Base-by-base conservation (phyloP, 2,113 vertebrate species). In the Poeciliopsis retropinna region DNA sequence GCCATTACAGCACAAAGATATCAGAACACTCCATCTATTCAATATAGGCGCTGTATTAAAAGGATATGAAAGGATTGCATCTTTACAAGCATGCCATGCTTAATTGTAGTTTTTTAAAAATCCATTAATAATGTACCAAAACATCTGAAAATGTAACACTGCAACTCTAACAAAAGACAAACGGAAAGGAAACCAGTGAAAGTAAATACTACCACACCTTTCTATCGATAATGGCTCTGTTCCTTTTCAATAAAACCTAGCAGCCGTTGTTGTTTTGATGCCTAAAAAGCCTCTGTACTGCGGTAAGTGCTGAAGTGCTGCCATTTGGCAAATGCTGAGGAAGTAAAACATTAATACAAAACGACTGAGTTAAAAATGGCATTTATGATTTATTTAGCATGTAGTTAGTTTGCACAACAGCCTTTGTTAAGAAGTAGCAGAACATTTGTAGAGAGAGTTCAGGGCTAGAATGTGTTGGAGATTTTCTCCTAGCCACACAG, bases 321-420 rank as follows among this genome's bases (percentile, higher is more conserved):
- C 41, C 3, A 19, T 51, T 67, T 30, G 9, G 17, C 51, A 4
- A 63, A 69, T 69, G 39, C 39, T 62, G 39, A 32, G 15, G 0
- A 44, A 25, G 15, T 17, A 37, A 5, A 63, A 63, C 60, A 22
- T 60, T 28, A 39, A 65, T 71, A n/a, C 27, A 60, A 19, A 17
- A 47, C 17, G 17, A 47, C 17, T 7, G 44, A 47, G 44, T 22
- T 47, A 47, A 47, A 47, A 47, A 47, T 44, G 32, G 32, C 32
- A 32, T 72, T 47, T 31, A 41, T 62, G 8, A 68, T 75, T 39
- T 75, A 32, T 63, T 62, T 34, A 68, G 29, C 30, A 25, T 15
- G 12, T 32, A 61, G 62, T 76, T 69, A 76, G 19, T 27, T 63
- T 64, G 27, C 60, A 39, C 30, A 30, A 12, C 60, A 67, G 22